Evolutionary conservation across 2,113 vertebrate species (phyloP).

Genomic region (Poeciliopsis turrubarensis): DNA sequence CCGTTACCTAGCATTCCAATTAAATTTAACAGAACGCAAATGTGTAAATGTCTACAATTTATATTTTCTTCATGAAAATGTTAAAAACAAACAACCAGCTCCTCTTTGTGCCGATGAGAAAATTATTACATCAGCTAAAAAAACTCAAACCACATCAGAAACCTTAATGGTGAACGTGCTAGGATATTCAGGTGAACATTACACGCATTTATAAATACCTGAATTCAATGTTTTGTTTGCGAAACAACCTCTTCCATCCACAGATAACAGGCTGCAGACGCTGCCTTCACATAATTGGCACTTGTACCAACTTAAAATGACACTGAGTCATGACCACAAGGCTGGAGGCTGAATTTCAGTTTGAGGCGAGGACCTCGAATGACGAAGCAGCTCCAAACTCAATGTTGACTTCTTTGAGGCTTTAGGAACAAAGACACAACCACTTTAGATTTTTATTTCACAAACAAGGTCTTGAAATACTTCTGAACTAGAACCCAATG

Average conservation of each 20-base stretch:
- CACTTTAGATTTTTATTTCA: background rate
- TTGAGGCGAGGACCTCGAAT: conserved; percentile 6
- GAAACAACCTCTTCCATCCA: background rate
- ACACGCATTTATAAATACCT: conserved; percentile 13
- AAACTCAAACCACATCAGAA: background rate
- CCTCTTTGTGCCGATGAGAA: too few species aligned
- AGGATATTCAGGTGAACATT: conserved; percentile 6
- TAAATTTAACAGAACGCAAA: too few species aligned
- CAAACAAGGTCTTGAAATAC: background rate
- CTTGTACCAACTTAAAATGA: conserved; percentile 29
- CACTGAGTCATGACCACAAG: conserved; percentile 35
- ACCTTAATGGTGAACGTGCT: background rate
- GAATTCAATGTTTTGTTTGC: conserved; percentile 9
- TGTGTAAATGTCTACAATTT: too few species aligned
- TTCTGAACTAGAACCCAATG: background rate
- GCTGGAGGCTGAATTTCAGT: conserved; percentile 18
- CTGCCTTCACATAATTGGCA: conserved; percentile 4
- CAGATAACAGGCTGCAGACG: conserved; percentile 15
- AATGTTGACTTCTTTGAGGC: background rate
- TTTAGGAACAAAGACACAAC: background rate
- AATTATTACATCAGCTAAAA: too few species aligned
- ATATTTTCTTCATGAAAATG: too few species aligned
- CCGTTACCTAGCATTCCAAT: too few species aligned
- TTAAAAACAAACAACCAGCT: too few species aligned
- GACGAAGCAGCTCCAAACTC: conserved; percentile 1